Conservation (phyloP, 2,113 vertebrate species). For the Typhlomys cinereus region DNA sequence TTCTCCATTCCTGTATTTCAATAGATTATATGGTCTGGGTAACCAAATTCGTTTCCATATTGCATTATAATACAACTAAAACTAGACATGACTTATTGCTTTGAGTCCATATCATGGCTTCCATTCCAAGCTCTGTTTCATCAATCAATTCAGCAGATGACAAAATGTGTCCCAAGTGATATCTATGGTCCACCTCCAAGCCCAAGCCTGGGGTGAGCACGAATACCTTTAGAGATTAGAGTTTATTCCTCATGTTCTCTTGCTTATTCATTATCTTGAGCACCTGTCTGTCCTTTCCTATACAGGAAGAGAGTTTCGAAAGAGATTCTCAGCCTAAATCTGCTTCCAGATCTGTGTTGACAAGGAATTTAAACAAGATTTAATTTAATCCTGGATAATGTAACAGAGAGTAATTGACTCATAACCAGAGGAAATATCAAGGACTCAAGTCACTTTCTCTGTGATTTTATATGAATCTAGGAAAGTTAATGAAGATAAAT, state of each 20-base stretch:
- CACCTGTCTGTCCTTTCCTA: not conserved
- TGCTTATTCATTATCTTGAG: not conserved
- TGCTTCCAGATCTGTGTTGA: not conserved
- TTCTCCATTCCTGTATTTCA: not conserved
- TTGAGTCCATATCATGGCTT: not conserved
- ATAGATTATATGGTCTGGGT: not conserved
- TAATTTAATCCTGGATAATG: not conserved
- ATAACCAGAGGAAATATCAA: not conserved
- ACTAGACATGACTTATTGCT: not conserved
- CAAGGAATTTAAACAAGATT: not conserved
- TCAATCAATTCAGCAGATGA: not conserved
- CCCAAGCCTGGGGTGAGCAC: not conserved
- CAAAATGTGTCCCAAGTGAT: not conserved
- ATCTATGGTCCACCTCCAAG: not conserved
- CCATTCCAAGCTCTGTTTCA: not conserved
- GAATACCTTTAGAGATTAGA: not conserved
- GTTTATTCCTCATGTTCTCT: not conserved
- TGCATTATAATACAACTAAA: not conserved
- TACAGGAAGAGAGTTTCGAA: accelerated
- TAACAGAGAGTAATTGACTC: not conserved
- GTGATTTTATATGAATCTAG: not conserved
- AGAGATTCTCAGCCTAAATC: not conserved
- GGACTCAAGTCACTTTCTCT: not conserved
- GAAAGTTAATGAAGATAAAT: not conserved
- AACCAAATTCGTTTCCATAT: not conserved